Base-by-base conservation (phyloP, 2,113 vertebrate species). In the Heterotis niloticus region DNA sequence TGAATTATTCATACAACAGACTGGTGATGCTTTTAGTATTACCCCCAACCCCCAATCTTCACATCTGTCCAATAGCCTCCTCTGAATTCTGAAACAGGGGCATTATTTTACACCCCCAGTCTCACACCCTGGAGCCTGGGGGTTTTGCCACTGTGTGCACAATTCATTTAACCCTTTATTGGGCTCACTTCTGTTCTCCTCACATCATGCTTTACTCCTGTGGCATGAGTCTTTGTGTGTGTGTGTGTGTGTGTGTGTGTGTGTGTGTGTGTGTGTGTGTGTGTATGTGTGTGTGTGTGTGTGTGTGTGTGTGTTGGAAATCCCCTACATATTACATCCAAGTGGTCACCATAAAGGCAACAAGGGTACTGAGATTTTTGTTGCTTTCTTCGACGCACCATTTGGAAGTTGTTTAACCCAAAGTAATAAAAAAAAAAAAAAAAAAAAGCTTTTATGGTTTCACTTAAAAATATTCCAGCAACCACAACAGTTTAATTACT, bases 1-100 rank as follows among this genome's bases (percentile, higher is more conserved):
- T 90, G 82, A 91, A 92, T 91, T 87, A 90, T 89, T 90, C 79
- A 91, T 71, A 82, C 81, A 77, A 78, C 75, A 79, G 81, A 65
- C 72, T 79, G 29, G 16, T 57, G 77, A 64, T 52, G 80, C 71
- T 17, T 75, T 67, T 56, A n/a, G 29, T 57, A 70, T 77, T 20
- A 20, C 24, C 64, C 75, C 20, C 54, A 68, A 10, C 73, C 64
- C 75, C 20, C 81, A 76, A 82, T 84, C 78, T 74, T 82, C 81
- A 78, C 86, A 75, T 78, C 75, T 70, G 77, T 85, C 69, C 24
- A 74, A 9, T 26, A 81, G 77, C 76, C 80, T 83, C 84, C 81
- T 79, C 79, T 86, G 86, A 88, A 89, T 90, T 80, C 68, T 80
- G 76, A 82, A 89, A 78, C 64, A 81, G 82, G 78, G 77, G 26